Conservation (phyloP, 2,113 vertebrate genomes). For the Channa maculata region DNA sequence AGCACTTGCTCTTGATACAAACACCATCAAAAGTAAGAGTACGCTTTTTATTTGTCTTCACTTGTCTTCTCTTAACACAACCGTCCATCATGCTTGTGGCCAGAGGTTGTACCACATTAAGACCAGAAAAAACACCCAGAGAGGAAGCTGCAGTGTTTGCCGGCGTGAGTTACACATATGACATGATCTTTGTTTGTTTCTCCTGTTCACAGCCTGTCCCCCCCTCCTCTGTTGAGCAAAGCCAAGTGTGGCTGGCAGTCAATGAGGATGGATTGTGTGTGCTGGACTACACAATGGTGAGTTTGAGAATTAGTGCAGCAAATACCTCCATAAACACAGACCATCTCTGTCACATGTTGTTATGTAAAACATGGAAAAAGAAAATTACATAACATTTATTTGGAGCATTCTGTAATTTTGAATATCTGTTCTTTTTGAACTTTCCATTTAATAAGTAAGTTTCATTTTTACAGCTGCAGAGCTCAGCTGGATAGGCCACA, state of each 20-base stretch:
- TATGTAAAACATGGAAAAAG: background rate
- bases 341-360: constrained; percentile 3
- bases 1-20: background rate
- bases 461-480: constrained; percentile 20
- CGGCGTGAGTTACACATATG: background rate
- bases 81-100: background rate
- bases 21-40: background rate
- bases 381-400: background rate
- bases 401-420: background rate
- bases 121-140: background rate
- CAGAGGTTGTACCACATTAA: constrained; percentile 6
- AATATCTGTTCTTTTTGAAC: background rate
- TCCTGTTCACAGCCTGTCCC: constrained; percentile 82
- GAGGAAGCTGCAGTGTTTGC: background rate
- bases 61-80: background rate
- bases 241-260: constrained; percentile 89
- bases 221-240: constrained; percentile 83
- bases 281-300: constrained; percentile 89
- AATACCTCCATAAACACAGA: background rate
- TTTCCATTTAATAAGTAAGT: constrained; percentile 10
- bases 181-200: constrained; percentile 17
- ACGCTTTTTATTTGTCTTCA: background rate
- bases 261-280: constrained; percentile 90
- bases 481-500: constrained; percentile 17
- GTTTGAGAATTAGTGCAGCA: constrained; percentile 25